Evolutionary conservation across 2,888 invertebrate genomes (phyloP).

Genomic region (Cosmorhoe ocellata): DNA sequence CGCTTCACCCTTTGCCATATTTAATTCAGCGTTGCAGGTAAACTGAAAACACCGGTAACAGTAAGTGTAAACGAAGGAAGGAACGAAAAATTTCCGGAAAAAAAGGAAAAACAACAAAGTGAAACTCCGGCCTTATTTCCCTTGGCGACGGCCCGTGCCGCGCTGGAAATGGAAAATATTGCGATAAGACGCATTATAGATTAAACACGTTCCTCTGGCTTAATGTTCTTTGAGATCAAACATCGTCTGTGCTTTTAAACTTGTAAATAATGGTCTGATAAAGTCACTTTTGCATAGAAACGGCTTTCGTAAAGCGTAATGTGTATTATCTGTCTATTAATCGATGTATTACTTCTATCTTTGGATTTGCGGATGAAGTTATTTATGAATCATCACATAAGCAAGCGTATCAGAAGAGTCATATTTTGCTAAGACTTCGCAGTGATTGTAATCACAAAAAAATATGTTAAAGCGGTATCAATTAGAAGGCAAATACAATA

Average conservation of each 20-base stretch:
- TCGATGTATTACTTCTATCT: neutral
- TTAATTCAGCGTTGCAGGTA: slow-evolving; percentile 77
- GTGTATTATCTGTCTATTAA: slow-evolving; percentile 14
- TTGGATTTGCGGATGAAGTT: too few relatives aligned
- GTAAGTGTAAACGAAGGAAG: slow-evolving; percentile 81
- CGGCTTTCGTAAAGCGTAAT: slow-evolving; percentile 37
- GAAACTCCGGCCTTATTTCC: slow-evolving; percentile 82
- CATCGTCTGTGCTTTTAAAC: slow-evolving; percentile 61
- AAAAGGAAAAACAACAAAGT: slow-evolving; percentile 71
- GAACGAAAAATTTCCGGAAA: slow-evolving; percentile 67
- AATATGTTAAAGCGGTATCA: too few relatives aligned
- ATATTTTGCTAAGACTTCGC: too few relatives aligned
- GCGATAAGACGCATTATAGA: slow-evolving; percentile 82
- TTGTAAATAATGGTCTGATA: slow-evolving; percentile 64
- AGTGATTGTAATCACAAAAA: too few relatives aligned
- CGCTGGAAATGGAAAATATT: slow-evolving; percentile 82
- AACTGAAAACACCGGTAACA: slow-evolving; percentile 70
- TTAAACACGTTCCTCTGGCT: slow-evolving; percentile 73
- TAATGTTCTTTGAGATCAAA: slow-evolving; percentile 71
- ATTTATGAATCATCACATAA: too few relatives aligned
- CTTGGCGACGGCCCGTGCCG: slow-evolving; percentile 73
- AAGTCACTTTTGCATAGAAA: slow-evolving; percentile 51
- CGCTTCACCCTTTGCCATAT: slow-evolving; percentile 77
- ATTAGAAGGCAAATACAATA: too few relatives aligned
- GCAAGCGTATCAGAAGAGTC: too few relatives aligned